Percentiles rank a stretch among this genome's conserved stretches.
phyloP scores from a whole-genome alignment of 1,140 invertebrate species.

The Ganaspis sp. region DNA sequence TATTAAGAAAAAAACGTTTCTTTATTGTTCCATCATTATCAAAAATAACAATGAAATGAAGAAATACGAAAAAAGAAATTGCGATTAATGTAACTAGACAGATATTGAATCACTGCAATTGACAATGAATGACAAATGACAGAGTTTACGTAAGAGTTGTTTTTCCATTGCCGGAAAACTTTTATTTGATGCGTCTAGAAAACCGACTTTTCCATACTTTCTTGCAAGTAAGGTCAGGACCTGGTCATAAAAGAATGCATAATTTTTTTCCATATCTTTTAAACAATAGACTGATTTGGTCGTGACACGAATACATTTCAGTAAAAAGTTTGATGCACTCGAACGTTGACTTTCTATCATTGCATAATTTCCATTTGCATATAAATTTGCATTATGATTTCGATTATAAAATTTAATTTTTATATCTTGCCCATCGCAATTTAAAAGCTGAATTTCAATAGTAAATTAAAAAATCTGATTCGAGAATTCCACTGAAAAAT shows the following conservation, averaged over 20 bases:
- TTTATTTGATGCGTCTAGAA: background rate
- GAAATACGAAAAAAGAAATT: background rate
- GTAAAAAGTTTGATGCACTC: conserved; percentile 13
- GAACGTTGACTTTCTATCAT: background rate
- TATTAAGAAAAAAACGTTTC: too few relatives aligned
- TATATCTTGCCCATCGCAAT: background rate
- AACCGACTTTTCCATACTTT: background rate
- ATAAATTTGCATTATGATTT: background rate
- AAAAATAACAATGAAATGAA: background rate
- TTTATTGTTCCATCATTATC: too few relatives aligned
- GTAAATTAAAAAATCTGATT: too few relatives aligned
- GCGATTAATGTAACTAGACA: background rate
- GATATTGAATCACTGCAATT: background rate
- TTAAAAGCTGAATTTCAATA: background rate
- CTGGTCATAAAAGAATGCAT: background rate
- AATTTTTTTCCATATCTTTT: background rate
- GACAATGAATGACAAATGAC: background rate
- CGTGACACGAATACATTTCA: conserved; percentile 22
- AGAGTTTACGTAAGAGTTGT: background rate
- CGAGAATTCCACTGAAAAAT: too few relatives aligned
- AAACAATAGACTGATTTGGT: conserved; percentile 2
- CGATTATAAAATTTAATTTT: background rate
- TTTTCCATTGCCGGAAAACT: background rate
- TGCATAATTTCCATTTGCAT: background rate
- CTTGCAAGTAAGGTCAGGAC: background rate